These are phyloP conservation scores for Apotomis betuletana DNA, from an alignment of 2,888 invertebrate species.

Conservation along the genomic window DNA sequence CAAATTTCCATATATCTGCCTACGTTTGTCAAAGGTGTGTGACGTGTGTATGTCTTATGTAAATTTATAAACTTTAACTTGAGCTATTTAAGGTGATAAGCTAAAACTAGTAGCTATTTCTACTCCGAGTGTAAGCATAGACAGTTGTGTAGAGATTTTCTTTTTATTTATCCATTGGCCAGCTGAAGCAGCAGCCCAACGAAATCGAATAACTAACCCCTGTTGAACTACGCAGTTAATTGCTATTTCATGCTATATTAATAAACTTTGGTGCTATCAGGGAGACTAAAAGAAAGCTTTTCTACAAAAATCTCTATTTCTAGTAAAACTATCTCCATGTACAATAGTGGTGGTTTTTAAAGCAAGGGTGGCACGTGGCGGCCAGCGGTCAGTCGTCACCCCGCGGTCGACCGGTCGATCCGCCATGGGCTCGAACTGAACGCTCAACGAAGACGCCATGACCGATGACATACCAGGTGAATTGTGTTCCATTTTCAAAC, in stretches of 20 bases:
- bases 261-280: background rate
- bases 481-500: constrained; percentile 45
- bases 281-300: background rate
- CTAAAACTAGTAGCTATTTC: too few species aligned
- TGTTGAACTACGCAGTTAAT: too few species aligned
- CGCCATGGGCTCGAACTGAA: constrained; percentile 56
- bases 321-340: constrained; percentile 51
- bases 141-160: too few species aligned
- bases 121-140: too few species aligned
- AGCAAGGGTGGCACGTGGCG: constrained; percentile 63
- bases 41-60: too few species aligned
- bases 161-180: too few species aligned
- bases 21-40: too few species aligned
- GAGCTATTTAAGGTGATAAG: too few species aligned
- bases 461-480: constrained; percentile 79
- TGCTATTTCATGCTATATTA: background rate
- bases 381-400: constrained; percentile 74
- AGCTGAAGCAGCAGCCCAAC: too few species aligned
- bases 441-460: constrained; percentile 55
- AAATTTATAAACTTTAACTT: too few species aligned
- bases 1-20: too few species aligned
- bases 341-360: constrained; percentile 53
- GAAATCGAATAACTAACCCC: too few species aligned
- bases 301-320: constrained; percentile 45
- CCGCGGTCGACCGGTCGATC: constrained; percentile 65